Evolutionary conservation across 2,797 vertebrate genomes (phyloP), one percentile per base, ranked within the genome.

Genomic region (Varecia variegata): DNA sequence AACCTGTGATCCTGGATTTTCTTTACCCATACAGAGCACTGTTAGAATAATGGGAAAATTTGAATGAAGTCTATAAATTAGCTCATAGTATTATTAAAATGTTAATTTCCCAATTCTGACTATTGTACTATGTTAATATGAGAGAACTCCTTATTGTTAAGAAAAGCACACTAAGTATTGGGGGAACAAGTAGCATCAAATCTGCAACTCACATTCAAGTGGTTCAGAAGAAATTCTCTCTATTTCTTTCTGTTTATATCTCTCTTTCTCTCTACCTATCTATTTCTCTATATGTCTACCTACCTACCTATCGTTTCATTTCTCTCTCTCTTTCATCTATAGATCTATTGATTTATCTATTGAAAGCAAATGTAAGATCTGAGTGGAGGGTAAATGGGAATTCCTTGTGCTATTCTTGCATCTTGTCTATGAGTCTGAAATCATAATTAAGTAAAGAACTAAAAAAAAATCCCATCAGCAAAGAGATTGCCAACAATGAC

Each of bases 101-200:
- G 71, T 12, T 60, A 77, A 54, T 56, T 94, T 92, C 25, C 43
- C 96, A 68, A 80, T 70, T 91, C 89, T 95, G 70, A 90, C 52
- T 30, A 70, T 11, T 77, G 8, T 43, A 14, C 32, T 62, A 27
- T 77, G 18, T 38, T 85, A 71, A 88, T 27, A 4, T 82, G 43
- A 89, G 60, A 77, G 15, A 71, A 83, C 81, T 80, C 30, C 43
- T 96, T 92, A 71, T 73, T 90, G 54, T 58, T 80, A 92, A 40
- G 45, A 85, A 62, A 77, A 6, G 52, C 7, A 52, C 14, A 74
- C 23, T 76, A 40, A 84, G 11, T 83, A 62, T n/a, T 90, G 25
- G 38, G 15, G 12, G 23, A 14, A 38, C 79, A 93, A 82, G 27
- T 47, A 1, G 30, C n/a, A 35, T 45, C 13, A 0, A 79, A 73